These are phyloP conservation scores for Capitulum mitella DNA, from an alignment of 2,888 invertebrate genomes.

Conservation along the genomic window DNA sequence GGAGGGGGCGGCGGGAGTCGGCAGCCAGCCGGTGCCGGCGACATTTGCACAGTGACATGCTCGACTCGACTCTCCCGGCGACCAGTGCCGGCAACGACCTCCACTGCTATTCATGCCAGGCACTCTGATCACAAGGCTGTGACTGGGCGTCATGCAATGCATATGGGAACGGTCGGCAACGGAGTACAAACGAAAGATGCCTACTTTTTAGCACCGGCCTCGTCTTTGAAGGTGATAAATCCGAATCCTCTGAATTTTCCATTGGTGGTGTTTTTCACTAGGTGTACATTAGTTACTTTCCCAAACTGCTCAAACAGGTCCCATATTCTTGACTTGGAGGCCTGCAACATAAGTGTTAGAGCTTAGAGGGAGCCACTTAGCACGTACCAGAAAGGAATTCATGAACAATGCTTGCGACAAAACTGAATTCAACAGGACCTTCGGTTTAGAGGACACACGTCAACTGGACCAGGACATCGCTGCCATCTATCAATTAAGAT, in stretches of 20 bases:
- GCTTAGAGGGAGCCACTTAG: not conserved
- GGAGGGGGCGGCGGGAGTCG: not conserved
- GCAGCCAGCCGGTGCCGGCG: no score
- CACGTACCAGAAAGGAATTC: not conserved
- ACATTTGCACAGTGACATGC: no score
- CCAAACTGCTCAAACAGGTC: slow-evolving; percentile 23
- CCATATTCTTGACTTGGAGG: slow-evolving; percentile 12
- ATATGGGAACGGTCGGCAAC: not conserved
- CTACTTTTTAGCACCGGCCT: not conserved
- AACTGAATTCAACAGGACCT: not conserved
- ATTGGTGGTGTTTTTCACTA: not conserved
- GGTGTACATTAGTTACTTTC: not conserved
- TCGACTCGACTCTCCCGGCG: no score
- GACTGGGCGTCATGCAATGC: not conserved
- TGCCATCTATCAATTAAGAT: no score
- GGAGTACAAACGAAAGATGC: not conserved
- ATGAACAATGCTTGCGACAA: not conserved
- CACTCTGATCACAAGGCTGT: no score
- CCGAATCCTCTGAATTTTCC: slow-evolving; percentile 19
- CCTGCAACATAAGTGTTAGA: slow-evolving; percentile 2
- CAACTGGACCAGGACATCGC: no score
- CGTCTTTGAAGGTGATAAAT: slow-evolving; percentile 13
- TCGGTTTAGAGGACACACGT: not conserved
- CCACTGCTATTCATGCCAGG: no score
- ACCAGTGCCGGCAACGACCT: no score